phyloP scores from a whole-genome alignment of 23 tunicate species.

The Trididemnum miniatum region DNA sequence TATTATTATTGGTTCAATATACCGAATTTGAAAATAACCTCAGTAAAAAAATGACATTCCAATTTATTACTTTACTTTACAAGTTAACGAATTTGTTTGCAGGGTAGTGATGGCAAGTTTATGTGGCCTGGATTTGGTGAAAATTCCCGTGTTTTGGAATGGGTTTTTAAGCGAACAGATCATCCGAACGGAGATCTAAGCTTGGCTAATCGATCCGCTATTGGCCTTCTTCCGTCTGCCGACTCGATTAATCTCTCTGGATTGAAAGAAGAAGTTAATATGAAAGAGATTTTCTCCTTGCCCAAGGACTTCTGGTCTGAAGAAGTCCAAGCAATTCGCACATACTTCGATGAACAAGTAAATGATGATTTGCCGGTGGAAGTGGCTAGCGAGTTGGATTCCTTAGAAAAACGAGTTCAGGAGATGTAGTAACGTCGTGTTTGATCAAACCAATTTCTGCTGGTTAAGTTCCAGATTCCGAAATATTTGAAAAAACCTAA shows the following conservation, averaged over 20 bases:
- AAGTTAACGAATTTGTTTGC: too few relatives aligned
- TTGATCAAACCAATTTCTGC: too few relatives aligned
- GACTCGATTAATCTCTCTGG: slow-evolving; percentile 61
- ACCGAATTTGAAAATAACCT: too few relatives aligned
- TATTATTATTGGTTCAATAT: too few relatives aligned
- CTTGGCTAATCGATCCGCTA: slow-evolving; percentile 60
- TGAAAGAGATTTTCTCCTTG: slow-evolving; percentile 57
- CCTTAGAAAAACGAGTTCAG: slow-evolving; percentile 56
- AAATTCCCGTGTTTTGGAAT: slow-evolving; percentile 94
- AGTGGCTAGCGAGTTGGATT: slow-evolving; percentile 55
- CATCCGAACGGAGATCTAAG: slow-evolving; percentile 19
- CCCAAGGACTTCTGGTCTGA: slow-evolving; percentile 82
- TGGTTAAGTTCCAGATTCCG: too few relatives aligned
- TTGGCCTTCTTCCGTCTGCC: slow-evolving; percentile 76
- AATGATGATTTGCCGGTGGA: slow-evolving; percentile 83
- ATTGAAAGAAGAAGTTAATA: slow-evolving; percentile 52
- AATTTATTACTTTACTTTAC: too few relatives aligned
- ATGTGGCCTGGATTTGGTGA: slow-evolving; percentile 99
- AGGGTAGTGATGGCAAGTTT: slow-evolving; percentile 84
- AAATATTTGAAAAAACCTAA: too few relatives aligned
- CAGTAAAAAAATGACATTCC: too few relatives aligned
- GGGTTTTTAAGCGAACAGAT: slow-evolving; percentile 86
- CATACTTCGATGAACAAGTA: slow-evolving; percentile 97
- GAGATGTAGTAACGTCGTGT: slow-evolving; percentile 45
- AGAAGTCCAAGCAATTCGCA: slow-evolving; percentile 72